Base-by-base conservation (phyloP, 1,140 invertebrate genomes). In the Drosophila orosa region DNA sequence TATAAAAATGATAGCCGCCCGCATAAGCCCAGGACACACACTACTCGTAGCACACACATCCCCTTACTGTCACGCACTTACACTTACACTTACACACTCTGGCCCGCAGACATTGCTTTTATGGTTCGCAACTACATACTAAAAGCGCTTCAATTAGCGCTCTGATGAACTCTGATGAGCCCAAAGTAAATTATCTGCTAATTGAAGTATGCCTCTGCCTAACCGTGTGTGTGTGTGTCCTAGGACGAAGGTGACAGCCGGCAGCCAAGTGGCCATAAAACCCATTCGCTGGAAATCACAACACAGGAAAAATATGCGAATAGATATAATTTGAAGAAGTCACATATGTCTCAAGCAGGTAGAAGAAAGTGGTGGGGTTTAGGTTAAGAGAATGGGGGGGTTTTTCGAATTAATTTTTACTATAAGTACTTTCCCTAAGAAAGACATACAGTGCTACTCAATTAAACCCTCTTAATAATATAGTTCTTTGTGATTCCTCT, bases 131-230 rank as follows among this genome's bases (percentile, higher is more conserved):
- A 57, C 61, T 67, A 86, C n/a, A n/a, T n/a, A n/a, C 74, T 86
- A 76, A 86, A 82, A 82, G 83, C 79, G 65, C 78, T 68, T 81
- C 74, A 86, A 85, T 85, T 85, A 81, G 78, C 81, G 83, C 82
- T 63, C 66, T 87, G 83, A 86, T 82, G 82, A 86, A 85, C 78
- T 86, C 78, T 86, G 78, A 81, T 86, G 82, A 86, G 83, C 50
- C 69, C 61, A 62, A 81, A 82, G 82, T 86, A 82, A 86, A 87
- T 86, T 78, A 87, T 86, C 65, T 87, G 82, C 83, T 86, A 87
- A 87, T 86, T 86, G 82, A 86, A 86, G 78, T 86, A 71, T 81
- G 74, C 69, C 68, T 74, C 50, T 37, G 42, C 62, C 72, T 59
- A 37, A 29, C 35, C 33, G 17, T 50, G 62, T 31, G 44, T 44